These are phyloP conservation scores for Globodera ellingtonae DNA, from an alignment of 1,140 invertebrate genomes.

Conservation along the genomic window DNA sequence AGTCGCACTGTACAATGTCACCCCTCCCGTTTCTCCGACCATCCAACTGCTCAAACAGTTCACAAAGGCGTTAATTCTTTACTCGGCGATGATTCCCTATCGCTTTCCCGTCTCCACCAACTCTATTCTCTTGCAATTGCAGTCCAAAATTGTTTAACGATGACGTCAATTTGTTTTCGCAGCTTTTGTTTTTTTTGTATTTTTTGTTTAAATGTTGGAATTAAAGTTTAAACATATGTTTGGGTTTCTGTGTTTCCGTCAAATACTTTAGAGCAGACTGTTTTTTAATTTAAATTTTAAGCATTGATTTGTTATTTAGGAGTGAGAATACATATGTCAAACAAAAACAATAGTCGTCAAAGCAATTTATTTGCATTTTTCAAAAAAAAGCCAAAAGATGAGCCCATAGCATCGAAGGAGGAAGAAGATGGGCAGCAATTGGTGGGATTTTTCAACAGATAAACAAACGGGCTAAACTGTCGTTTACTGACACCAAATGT, in stretches of 20 bases:
- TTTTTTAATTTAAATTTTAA: no score
- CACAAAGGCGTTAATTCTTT: slow-evolving; percentile 48
- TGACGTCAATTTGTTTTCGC: neutral
- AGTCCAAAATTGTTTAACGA: slow-evolving; percentile 44
- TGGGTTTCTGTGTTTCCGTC: neutral
- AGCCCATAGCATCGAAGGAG: neutral
- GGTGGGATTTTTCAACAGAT: neutral
- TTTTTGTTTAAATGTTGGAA: slow-evolving; percentile 9
- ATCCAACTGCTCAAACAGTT: slow-evolving; percentile 24
- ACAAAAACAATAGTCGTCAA: slow-evolving; percentile 21
- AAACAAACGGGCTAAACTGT: neutral
- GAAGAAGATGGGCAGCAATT: neutral
- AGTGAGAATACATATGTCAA: neutral
- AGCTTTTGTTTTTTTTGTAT: neutral
- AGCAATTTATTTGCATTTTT: slow-evolving; percentile 41
- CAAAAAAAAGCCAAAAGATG: slow-evolving; percentile 20
- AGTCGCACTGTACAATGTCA: slow-evolving; percentile 32
- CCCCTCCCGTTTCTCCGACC: neutral
- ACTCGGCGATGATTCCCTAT: slow-evolving; percentile 44
- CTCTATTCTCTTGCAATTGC: slow-evolving; percentile 46
- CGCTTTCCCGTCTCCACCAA: slow-evolving; percentile 50
- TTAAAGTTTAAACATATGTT: neutral
- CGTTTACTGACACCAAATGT: neutral
- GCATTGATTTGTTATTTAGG: neutral
- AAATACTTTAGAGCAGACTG: neutral